These are phyloP conservation scores for Chaetorhynchus papuensis DNA, from an alignment of 2,113 vertebrate species.

Conservation along the genomic window DNA sequence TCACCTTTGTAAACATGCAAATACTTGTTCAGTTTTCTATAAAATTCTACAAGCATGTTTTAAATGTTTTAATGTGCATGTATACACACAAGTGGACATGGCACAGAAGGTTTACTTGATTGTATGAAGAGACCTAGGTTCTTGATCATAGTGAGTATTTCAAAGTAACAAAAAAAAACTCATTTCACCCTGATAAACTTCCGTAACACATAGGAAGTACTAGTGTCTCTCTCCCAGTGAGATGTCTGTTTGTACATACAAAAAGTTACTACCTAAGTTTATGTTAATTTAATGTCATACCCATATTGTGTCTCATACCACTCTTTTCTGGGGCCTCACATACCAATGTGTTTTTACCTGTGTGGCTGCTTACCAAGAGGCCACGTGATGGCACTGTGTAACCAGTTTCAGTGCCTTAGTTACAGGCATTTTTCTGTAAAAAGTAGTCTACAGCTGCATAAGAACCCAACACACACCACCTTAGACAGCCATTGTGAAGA, in stretches of 20 bases:
- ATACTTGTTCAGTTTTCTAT: background rate
- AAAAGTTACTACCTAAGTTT: background rate
- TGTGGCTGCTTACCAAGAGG: background rate
- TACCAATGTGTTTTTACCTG: background rate
- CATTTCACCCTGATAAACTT: background rate
- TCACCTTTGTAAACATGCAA: background rate
- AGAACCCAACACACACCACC: background rate
- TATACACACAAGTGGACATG: accelerated
- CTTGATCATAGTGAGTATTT: background rate
- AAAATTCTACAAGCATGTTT: background rate
- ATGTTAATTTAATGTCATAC: accelerated
- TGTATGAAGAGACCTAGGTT: background rate
- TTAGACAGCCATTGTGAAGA: background rate
- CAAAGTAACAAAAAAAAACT: background rate
- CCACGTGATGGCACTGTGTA: background rate
- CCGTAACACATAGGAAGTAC: background rate
- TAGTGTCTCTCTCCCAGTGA: background rate
- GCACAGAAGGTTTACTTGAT: background rate
- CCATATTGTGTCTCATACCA: background rate
- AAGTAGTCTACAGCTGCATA: background rate
- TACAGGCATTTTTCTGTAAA: background rate
- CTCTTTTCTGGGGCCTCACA: background rate
- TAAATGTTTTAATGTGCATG: background rate
- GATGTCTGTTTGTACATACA: background rate
- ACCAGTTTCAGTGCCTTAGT: background rate